Conservation (phyloP, 1,140 invertebrate species). For the Piezodorus guildinii region DNA sequence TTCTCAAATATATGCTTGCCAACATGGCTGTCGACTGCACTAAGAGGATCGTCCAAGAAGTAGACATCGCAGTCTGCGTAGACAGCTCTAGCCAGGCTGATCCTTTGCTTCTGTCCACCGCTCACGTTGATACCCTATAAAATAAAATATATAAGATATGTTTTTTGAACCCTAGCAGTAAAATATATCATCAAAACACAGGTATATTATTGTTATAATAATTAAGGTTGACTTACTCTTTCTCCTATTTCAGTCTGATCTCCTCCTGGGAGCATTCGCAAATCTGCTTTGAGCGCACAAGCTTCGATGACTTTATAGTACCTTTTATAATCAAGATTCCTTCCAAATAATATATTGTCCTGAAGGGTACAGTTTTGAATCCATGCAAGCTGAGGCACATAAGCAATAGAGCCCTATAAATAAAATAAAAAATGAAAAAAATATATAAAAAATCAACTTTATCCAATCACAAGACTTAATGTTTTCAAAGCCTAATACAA, state of each 20-base stretch:
- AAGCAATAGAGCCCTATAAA: slow-evolving; percentile 2
- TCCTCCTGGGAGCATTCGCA: slow-evolving; percentile 39
- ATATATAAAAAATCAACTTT: not conserved
- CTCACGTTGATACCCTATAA: slow-evolving; percentile 76
- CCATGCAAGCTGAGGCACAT: slow-evolving; percentile 35
- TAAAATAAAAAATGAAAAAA: not conserved
- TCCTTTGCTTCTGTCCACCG: slow-evolving; percentile 94
- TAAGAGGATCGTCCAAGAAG: slow-evolving; percentile 89
- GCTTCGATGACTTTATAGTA: slow-evolving; percentile 43
- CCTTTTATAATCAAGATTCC: slow-evolving; percentile 31
- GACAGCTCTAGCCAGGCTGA: slow-evolving; percentile 85
- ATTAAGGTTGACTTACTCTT: slow-evolving; percentile 30
- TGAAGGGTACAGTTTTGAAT: slow-evolving; percentile 42
- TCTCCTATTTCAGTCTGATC: slow-evolving; percentile 44
- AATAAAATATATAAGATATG: not conserved
- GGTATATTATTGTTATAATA: slow-evolving; percentile 9
- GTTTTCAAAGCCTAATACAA: too few species aligned
- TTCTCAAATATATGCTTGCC: slow-evolving; percentile 93
- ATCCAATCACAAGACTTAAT: too few species aligned
- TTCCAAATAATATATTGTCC: slow-evolving; percentile 42
- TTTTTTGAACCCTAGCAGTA: not conserved
- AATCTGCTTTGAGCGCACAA: slow-evolving; percentile 38
- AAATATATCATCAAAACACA: not conserved
- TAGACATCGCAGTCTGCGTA: slow-evolving; percentile 79
- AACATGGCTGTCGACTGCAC: slow-evolving; percentile 90